phyloP scores from a whole-genome alignment of 2,888 invertebrate species.

The Epirrhoe alternata region DNA sequence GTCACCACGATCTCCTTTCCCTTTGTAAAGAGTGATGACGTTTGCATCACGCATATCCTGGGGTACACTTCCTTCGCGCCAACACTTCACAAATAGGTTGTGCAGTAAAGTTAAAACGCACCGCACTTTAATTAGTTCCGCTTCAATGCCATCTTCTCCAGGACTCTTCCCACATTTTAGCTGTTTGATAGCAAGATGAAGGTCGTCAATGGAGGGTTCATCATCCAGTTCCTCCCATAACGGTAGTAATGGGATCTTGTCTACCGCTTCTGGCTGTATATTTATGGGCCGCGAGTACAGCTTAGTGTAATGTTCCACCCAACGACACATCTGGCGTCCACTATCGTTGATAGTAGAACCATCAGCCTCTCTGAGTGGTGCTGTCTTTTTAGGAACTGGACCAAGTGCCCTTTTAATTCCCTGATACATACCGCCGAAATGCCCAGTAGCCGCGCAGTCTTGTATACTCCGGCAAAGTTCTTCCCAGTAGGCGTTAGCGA shows the following conservation, averaged over 20 bases:
- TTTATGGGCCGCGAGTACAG: neutral
- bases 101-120: neutral
- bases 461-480: neutral
- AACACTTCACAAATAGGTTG: neutral
- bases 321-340: neutral
- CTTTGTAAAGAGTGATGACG: neutral
- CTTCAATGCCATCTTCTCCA: neutral
- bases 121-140: neutral
- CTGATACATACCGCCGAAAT: neutral
- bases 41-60: neutral
- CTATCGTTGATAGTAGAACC: neutral
- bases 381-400: neutral
- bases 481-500: neutral
- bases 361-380: neutral
- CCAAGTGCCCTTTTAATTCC: neutral
- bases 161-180: neutral
- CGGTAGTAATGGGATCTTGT: neutral
- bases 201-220: neutral
- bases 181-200: neutral
- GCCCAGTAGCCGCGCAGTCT: neutral
- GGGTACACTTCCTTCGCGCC: neutral
- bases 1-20: no score
- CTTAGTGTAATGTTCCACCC: neutral
- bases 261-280: neutral
- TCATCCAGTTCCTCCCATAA: neutral